These are phyloP conservation scores for Phengaris arion DNA, from an alignment of 2,888 invertebrate species.

Conservation along the genomic window DNA sequence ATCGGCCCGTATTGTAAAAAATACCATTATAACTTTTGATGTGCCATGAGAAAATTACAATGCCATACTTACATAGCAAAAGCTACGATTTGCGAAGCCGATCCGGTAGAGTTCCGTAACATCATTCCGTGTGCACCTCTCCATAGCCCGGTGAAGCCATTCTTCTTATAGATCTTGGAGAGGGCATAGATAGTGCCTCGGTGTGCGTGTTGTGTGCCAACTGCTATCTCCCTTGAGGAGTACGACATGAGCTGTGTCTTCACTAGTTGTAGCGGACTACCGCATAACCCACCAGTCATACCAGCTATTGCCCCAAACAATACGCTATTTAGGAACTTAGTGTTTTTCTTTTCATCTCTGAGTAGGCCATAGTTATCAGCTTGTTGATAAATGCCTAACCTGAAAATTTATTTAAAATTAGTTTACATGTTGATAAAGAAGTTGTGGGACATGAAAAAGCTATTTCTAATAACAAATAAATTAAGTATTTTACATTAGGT, in stretches of 20 bases:
- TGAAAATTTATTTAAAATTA: constrained; percentile 47
- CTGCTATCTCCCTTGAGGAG: constrained; percentile 88
- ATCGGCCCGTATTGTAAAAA: too few relatives aligned
- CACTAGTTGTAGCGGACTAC: constrained; percentile 93
- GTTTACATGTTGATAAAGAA: neutral
- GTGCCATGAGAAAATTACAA: neutral
- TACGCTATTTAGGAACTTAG: constrained; percentile 83
- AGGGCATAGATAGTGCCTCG: constrained; percentile 83
- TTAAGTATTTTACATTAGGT: neutral
- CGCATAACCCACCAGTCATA: constrained; percentile 86
- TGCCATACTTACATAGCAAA: constrained; percentile 81
- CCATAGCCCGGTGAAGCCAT: constrained; percentile 81
- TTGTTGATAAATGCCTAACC: constrained; percentile 87
- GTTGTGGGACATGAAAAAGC: neutral
- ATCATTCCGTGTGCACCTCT: constrained; percentile 88
- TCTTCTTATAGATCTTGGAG: constrained; percentile 76
- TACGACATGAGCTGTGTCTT: constrained; percentile 93
- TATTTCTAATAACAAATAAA: neutral
- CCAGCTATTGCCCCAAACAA: constrained; percentile 88
- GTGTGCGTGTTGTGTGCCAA: constrained; percentile 92
- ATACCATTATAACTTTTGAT: neutral
- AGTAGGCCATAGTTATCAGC: constrained; percentile 83
- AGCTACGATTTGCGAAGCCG: constrained; percentile 89
- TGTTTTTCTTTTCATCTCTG: constrained; percentile 82
- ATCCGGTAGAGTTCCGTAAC: constrained; percentile 88